phyloP scores from a whole-genome alignment of 2,888 invertebrate genomes.

The Pristionchus maxplancki region DNA sequence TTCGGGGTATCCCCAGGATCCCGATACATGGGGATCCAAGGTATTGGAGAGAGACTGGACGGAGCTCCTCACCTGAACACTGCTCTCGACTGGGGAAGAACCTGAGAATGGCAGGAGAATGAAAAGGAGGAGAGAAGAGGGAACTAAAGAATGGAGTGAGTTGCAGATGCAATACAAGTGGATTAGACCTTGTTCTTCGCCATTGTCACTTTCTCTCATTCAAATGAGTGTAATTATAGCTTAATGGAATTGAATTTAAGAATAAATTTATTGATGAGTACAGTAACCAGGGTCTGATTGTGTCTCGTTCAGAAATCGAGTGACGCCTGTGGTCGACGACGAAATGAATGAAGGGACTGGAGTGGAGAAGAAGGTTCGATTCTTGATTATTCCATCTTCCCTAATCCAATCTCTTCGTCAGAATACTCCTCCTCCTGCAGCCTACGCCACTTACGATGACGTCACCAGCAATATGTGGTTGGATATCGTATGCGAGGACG shows the following conservation, averaged over 20 bases:
- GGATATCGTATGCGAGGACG: conserved; percentile 34
- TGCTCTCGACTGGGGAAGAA: conserved; percentile 16
- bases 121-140: background rate
- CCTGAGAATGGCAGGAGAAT: background rate
- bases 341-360: background rate
- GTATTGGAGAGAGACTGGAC: background rate
- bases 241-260: background rate
- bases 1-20: background rate
- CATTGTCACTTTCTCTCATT: background rate
- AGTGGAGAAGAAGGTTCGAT: background rate
- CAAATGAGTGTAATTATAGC: background rate
- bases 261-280: background rate
- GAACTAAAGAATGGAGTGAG: background rate
- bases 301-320: conserved; percentile 12
- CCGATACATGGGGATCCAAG: background rate
- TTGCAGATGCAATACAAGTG: background rate
- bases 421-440: background rate
- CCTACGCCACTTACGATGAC: conserved; percentile 8
- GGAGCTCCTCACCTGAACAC: conserved; percentile 12
- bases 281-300: background rate
- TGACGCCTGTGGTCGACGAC: background rate
- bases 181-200: background rate
- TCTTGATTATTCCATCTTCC: background rate
- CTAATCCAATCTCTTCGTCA: background rate
- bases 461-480: conserved; percentile 26